phyloP scores from a whole-genome alignment of 1,140 invertebrate genomes.

The Samia ricini region DNA sequence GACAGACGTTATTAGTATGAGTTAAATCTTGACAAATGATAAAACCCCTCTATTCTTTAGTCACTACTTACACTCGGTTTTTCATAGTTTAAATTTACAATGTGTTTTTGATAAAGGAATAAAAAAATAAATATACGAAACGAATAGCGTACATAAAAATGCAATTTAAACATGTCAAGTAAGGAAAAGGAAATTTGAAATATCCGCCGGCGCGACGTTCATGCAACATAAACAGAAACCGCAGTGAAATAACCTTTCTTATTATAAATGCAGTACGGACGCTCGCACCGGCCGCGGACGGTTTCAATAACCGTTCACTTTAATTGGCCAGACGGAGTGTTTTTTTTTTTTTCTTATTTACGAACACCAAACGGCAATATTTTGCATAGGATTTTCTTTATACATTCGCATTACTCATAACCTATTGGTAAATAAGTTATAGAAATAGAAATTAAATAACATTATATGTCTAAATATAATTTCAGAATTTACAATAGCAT shows the following conservation, averaged over 20 bases:
- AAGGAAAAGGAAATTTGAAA: background rate
- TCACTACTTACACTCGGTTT: background rate
- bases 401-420: too few species aligned
- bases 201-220: conserved; percentile 4
- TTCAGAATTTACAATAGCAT: too few species aligned
- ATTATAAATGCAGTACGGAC: background rate
- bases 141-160: conserved; percentile 7
- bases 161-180: conserved; percentile 11
- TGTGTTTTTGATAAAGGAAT: background rate
- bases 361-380: too few species aligned
- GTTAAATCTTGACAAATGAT: too few species aligned
- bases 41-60: too few species aligned
- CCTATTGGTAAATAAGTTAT: too few species aligned
- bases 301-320: background rate
- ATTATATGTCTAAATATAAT: too few species aligned
- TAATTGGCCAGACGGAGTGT: background rate
- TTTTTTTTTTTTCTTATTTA: background rate
- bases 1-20: too few species aligned
- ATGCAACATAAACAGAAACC: background rate
- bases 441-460: too few species aligned
- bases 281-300: background rate
- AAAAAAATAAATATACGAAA: background rate
- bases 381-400: too few species aligned
- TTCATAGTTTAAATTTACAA: background rate
- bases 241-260: conserved; percentile 4